Conservation (phyloP, 1,140 invertebrate species). For the Drosophila serrata region DNA sequence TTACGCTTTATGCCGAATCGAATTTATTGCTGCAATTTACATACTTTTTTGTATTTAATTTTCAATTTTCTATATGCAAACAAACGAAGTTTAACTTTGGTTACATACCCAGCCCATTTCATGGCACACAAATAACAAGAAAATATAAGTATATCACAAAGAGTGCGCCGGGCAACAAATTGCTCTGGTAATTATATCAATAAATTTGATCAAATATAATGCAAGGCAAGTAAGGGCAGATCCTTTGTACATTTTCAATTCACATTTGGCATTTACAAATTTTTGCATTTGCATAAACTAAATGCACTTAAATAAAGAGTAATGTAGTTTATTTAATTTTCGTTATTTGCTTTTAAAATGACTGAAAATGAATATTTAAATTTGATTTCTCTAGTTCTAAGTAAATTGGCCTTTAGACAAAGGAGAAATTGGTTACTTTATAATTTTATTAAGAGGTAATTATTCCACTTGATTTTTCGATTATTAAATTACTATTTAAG, state of each 20-base stretch:
- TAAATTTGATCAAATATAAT: conserved; percentile 44
- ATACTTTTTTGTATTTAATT: conserved; percentile 43
- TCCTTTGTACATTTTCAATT: conserved; percentile 31
- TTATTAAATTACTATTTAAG: background rate
- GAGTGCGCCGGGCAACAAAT: conserved; percentile 17
- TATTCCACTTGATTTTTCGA: background rate
- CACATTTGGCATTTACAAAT: conserved; percentile 37
- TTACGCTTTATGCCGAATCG: conserved; percentile 41
- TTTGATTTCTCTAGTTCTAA: conserved; percentile 4
- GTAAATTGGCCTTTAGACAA: background rate
- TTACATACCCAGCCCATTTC: background rate
- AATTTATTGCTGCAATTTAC: conserved; percentile 45
- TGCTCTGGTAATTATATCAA: conserved; percentile 48
- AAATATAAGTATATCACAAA: conserved; percentile 22
- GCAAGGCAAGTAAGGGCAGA: conserved; percentile 18
- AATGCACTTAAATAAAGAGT: conserved; percentile 22
- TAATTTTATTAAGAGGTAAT: background rate
- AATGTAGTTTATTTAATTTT: conserved; percentile 28
- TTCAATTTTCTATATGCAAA: conserved; percentile 9
- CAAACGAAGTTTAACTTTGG: conserved; percentile 6
- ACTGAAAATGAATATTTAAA: conserved; percentile 11
- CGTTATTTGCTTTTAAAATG: conserved; percentile 22
- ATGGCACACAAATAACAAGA: conserved; percentile 10
- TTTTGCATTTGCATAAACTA: conserved; percentile 45
- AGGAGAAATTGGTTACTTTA: background rate